Base-by-base conservation (phyloP, 2,888 invertebrate genomes). In the Fragum fragum region DNA sequence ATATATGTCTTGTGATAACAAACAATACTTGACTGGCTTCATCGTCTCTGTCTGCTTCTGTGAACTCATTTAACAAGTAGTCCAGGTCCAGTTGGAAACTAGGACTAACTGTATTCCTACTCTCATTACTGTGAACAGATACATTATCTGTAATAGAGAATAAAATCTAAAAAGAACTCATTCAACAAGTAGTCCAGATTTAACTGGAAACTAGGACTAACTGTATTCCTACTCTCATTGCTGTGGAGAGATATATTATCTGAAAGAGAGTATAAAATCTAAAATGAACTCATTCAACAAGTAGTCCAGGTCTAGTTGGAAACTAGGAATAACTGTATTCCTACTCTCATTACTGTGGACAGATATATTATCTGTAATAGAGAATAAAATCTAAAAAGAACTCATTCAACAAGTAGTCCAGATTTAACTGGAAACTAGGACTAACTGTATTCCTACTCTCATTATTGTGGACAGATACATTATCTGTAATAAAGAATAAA, bases 241-340 rank as follows among this genome's bases (percentile, higher is more conserved):
- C 93, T 94, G 81, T 91, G 93, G 21, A 94, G 91, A 11, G 93
- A 94, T 76, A 90, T 85, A 71, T 91, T 90, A 75, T 94, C 94
- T 93, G 90, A 7, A 88, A 79, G 23, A 47, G n/a, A 36, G 32
- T 6, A 36, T 36, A 36, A 36, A 36, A 36, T 36, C 32, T 36
- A 36, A 36, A 3, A 36, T 6, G 32, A 9, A 9, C 32, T 6
- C 32, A 69, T 88, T 85, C 57, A 94, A 88, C 70, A 94, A 84
- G 47, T 90, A 88, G 61, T 93, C 91, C 18, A 94, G 90, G 32
- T 94, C 93, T 29, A 94, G 88, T 85, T 93, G 93, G 89, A 94
- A 94, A 85, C 93, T 94, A n/a, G 94, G 94, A 70, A 93, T 90
- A 47, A 90, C 88, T 28, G 94, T 94, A 86, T 94, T 94, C n/a